phyloP scores from a whole-genome alignment of 2,797 vertebrate species.

The Tenualosa ilisha region DNA sequence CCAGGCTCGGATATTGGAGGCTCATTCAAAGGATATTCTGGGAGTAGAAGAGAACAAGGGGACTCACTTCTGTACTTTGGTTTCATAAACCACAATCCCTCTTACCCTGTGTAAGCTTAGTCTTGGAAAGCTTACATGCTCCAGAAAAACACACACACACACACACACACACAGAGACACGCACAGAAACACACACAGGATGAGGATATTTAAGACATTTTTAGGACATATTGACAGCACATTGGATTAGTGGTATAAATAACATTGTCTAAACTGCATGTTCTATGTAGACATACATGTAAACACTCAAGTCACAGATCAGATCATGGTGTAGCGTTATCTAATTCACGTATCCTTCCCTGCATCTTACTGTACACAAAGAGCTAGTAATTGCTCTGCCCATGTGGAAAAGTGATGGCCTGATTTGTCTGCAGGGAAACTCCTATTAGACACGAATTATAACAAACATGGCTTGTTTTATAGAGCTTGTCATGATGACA shows the following conservation, averaged over 20 bases:
- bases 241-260: neutral
- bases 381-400: neutral
- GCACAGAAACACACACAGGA: neutral
- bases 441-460: slow-evolving; percentile 13
- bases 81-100: neutral
- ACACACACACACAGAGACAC: neutral
- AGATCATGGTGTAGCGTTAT: neutral
- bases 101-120: neutral
- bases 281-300: neutral
- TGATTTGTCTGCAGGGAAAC: slow-evolving; percentile 16
- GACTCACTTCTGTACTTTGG: neutral
- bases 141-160: neutral
- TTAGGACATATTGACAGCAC: neutral
- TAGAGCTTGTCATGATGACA: slow-evolving; percentile 11
- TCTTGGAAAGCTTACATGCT: neutral
- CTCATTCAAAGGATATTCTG: no score
- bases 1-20: no score
- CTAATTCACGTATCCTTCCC: neutral
- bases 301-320: neutral
- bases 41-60: neutral
- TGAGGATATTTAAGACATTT: neutral
- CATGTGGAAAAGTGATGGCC: neutral
- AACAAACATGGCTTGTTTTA: slow-evolving; percentile 21
- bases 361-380: neutral
- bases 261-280: neutral